Percentiles rank a stretch among this genome's conserved stretches.
Evolutionary conservation across 1,140 invertebrate species (phyloP).

Genomic region (Hydropsyche tenuis): DNA sequence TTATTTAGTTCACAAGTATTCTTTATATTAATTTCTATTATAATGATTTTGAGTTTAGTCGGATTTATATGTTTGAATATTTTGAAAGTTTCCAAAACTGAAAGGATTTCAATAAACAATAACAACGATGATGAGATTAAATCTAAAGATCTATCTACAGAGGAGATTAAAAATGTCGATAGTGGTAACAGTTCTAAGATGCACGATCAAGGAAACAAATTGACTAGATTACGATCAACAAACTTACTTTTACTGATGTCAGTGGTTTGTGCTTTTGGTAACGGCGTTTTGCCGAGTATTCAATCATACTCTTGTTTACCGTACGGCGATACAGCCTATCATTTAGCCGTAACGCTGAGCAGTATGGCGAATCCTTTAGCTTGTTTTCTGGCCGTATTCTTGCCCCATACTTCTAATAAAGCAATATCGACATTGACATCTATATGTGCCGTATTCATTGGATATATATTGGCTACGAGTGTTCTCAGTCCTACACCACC

Average conservation of each 20-base stretch:
- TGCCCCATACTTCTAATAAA: slow-evolving; percentile 67
- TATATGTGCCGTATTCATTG: slow-evolving; percentile 64
- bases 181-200: slow-evolving; percentile 19
- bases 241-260: slow-evolving; percentile 62
- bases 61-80: slow-evolving; percentile 67
- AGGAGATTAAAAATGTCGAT: slow-evolving; percentile 43
- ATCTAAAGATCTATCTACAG: slow-evolving; percentile 46
- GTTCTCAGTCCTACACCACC: slow-evolving; percentile 77
- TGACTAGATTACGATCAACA: slow-evolving; percentile 29
- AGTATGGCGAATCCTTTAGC: slow-evolving; percentile 84
- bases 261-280: slow-evolving; percentile 69
- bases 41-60: slow-evolving; percentile 66
- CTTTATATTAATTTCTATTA: slow-evolving; percentile 71
- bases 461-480: slow-evolving; percentile 75
- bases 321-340: slow-evolving; percentile 83
- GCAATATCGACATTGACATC: slow-evolving; percentile 65
- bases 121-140: background rate
- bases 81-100: slow-evolving; percentile 55
- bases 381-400: slow-evolving; percentile 80
- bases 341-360: slow-evolving; percentile 80
- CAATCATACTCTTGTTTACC: slow-evolving; percentile 89
- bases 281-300: slow-evolving; percentile 83
- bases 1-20: slow-evolving; percentile 72
- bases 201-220: background rate
- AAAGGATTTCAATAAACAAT: slow-evolving; percentile 53